A percentile compares a stretch with the other conserved stretches of the same genome.
Evolutionary conservation across 2,113 vertebrate genomes (phyloP).

Genomic region (Suncus etruscus): DNA sequence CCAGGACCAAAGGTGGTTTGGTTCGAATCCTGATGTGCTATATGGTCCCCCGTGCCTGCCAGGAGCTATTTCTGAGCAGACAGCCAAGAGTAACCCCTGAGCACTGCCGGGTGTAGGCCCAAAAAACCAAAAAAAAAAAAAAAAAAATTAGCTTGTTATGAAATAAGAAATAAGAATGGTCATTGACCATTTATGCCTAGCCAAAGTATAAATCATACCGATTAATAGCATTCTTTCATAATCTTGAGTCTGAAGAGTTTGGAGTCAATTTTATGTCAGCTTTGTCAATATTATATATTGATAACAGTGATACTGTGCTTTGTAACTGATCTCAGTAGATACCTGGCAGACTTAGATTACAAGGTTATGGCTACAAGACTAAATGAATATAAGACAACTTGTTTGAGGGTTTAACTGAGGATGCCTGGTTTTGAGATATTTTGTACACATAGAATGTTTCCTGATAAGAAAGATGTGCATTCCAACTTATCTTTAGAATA

Average conservation of each 20-base stretch:
- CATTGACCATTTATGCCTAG: background rate
- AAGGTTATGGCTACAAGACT: background rate
- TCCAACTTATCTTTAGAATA: background rate
- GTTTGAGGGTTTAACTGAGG: background rate
- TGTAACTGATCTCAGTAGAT: background rate
- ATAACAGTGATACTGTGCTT: background rate
- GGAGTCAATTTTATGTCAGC: background rate
- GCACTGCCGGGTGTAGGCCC: no score
- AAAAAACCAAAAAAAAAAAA: no score
- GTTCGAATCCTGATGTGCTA: no score
- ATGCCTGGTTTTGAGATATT: background rate
- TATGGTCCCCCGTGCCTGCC: no score
- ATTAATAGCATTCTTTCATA: background rate
- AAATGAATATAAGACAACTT: background rate
- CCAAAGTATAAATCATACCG: background rate
- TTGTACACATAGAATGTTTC: background rate
- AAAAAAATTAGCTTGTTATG: no score
- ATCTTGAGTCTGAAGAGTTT: background rate
- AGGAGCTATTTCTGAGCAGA: no score
- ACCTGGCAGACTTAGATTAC: background rate
- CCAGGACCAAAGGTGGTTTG: no score
- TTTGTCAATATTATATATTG: background rate
- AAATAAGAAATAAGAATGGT: background rate
- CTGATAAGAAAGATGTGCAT: background rate
- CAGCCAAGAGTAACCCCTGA: no score